These are phyloP conservation scores for Autographa pulchrina DNA, from an alignment of 2,888 invertebrate species.

Conservation along the genomic window DNA sequence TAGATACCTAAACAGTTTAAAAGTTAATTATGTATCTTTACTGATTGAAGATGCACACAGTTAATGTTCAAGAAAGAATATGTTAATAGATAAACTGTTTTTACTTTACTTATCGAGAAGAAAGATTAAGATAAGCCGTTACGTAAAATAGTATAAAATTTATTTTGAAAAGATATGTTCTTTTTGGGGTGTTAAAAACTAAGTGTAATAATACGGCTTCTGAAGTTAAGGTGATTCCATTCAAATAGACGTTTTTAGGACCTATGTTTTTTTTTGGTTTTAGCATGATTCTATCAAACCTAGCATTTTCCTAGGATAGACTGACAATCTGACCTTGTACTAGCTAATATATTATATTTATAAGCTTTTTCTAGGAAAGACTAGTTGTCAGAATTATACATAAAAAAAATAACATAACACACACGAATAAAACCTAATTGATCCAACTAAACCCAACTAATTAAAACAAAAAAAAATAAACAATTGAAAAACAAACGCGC, in stretches of 20 bases:
- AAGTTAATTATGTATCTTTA: slow-evolving; percentile 3
- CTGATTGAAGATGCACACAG: background rate
- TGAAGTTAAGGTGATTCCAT: no score
- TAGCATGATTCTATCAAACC: no score
- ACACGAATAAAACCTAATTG: background rate
- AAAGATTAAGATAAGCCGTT: background rate
- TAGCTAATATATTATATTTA: no score
- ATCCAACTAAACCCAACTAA: background rate
- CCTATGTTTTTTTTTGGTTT: no score
- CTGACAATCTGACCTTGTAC: no score
- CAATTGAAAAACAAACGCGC: slow-evolving; percentile 8
- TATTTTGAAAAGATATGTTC: background rate
- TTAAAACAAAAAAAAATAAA: slow-evolving; percentile 9
- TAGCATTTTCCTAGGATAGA: no score
- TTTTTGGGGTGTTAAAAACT: background rate
- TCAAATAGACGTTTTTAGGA: no score
- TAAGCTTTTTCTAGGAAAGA: no score
- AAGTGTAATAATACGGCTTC: no score
- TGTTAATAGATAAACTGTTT: background rate
- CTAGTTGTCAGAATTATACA: no score
- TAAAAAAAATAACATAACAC: no score
- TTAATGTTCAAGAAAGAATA: background rate
- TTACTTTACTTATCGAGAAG: background rate
- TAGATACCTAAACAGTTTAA: background rate
- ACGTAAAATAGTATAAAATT: background rate